Evolutionary conservation across 2,888 invertebrate genomes (phyloP).

Genomic region (Chrysolina oricalcia): DNA sequence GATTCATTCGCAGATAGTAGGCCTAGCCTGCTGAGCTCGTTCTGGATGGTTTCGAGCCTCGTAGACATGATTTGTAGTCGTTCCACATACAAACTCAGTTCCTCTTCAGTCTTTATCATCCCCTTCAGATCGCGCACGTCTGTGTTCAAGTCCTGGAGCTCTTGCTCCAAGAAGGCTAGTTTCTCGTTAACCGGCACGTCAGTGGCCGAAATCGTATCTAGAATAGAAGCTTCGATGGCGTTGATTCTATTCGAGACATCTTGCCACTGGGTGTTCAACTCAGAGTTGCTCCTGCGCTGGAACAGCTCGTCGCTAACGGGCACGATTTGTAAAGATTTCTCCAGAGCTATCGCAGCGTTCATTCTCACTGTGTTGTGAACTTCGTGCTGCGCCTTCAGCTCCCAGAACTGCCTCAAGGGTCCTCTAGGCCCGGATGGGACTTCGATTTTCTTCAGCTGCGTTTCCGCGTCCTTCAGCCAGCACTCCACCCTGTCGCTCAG

Average conservation of each 20-base stretch:
- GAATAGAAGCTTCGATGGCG: conserved; percentile 79
- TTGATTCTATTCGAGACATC: conserved; percentile 78
- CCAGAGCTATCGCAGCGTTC: conserved; percentile 83
- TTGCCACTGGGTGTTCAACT: conserved; percentile 86
- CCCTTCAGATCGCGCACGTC: conserved; percentile 83
- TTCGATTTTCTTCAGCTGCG: conserved; percentile 79
- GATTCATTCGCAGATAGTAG: conserved; percentile 83
- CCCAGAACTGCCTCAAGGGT: conserved; percentile 90
- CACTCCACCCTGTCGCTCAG: conserved; percentile 83
- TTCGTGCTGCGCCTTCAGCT: conserved; percentile 90
- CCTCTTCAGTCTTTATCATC: conserved; percentile 88
- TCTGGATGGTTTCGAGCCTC: conserved; percentile 85
- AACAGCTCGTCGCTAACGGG: conserved; percentile 89
- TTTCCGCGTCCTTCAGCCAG: conserved; percentile 85
- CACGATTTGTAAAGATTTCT: conserved; percentile 84
- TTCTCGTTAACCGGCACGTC: conserved; percentile 85
- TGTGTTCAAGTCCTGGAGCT: conserved; percentile 82
- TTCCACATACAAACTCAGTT: conserved; percentile 86
- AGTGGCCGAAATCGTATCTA: conserved; percentile 82
- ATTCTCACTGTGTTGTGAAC: conserved; percentile 85
- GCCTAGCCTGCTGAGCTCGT: conserved; percentile 85
- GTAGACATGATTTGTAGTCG: conserved; percentile 84
- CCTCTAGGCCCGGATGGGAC: conserved; percentile 78
- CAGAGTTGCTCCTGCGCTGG: conserved; percentile 85
- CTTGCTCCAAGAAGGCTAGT: conserved; percentile 82